Evolutionary conservation across 1,140 invertebrate genomes (phyloP), one percentile per base, ranked within the genome.

Genomic region (Formica exsecta): DNA sequence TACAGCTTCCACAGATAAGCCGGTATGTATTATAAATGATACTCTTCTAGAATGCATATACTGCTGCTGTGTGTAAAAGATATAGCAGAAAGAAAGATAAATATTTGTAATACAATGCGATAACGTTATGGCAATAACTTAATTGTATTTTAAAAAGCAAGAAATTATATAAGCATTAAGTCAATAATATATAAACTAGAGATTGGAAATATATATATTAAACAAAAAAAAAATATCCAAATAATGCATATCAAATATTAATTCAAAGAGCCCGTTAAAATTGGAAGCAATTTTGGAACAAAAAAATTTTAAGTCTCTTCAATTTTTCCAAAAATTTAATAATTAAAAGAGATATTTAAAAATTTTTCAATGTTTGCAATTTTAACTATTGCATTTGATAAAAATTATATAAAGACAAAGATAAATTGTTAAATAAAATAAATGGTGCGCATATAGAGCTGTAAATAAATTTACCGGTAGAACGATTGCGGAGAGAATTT

Each of bases 1-100:
- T 22, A 41, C 32, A 22, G 51, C 9, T 57, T n/a, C 36, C 36
- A 13, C 38, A 73, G 79, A 74, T 83, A 83, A 83, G 13, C 54
- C 29, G 38, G 16, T 36, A 48, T 59, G n/a, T 36, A 73, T 61
- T 19, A 19, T 19, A 16, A 19, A 22, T 38, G 29, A 83, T 83
- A 19, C 66, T 81, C 38, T 48, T 62, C 36, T 54, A 48, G 3
- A 44, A 32, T 44, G 51, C 38, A 48, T n/a, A 51, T 51, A 83
- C 22, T 36, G 25, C 22, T 13, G 11, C 73, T 83, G 19, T 41
- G 65, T 83, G 11, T 41, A 51, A 51, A 51, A 51, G 48, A 44
- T 44, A 32, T 7, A n/a, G 29, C 25, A 29, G 36, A 32, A 81
- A 61, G 54, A 44, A 48, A 32, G 54, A 32, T 70, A 59, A 66